phyloP scores from a whole-genome alignment of 2,113 vertebrate genomes.

The Brachypteracias leptosomus region DNA sequence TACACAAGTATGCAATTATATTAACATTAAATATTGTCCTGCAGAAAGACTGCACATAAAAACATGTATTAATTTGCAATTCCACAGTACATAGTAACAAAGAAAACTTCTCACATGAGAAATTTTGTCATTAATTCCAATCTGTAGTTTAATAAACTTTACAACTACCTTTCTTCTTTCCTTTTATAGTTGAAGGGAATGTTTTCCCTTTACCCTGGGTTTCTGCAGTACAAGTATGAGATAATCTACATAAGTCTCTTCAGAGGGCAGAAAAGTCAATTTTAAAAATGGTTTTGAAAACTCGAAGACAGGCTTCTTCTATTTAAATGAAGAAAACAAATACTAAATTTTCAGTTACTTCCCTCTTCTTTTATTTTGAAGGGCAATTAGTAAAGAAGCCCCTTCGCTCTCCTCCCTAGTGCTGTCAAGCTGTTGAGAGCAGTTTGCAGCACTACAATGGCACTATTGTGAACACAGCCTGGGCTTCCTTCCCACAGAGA shows the following conservation, averaged over 20 bases:
- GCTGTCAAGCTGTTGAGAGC: slow-evolving; percentile 86
- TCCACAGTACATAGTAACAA: not conserved
- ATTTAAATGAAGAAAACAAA: slow-evolving; percentile 59
- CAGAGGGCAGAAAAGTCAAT: not conserved
- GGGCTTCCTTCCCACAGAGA: slow-evolving; percentile 85
- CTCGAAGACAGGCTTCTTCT: slow-evolving; percentile 15
- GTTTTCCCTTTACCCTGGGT: not conserved
- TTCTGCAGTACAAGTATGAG: not conserved
- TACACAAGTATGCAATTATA: not conserved
- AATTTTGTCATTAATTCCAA: not conserved
- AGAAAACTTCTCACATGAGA: not conserved
- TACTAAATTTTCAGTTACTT: slow-evolving; percentile 71
- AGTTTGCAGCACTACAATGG: slow-evolving; percentile 87
- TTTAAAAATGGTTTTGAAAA: slow-evolving; percentile 12
- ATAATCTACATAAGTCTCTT: slow-evolving; percentile 6
- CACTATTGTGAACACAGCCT: slow-evolving; percentile 90
- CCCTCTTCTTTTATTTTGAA: slow-evolving; percentile 73
- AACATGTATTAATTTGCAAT: not conserved
- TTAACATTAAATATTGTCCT: not conserved
- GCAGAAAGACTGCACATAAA: not conserved
- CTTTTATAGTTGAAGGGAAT: not conserved
- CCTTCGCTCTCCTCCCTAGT: slow-evolving; percentile 67
- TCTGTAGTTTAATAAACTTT: not conserved
- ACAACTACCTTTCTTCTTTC: not conserved
- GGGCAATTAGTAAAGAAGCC: slow-evolving; percentile 83